These are phyloP conservation scores for Ceuthmochares aereus DNA, from an alignment of 2,113 vertebrate genomes.

Conservation along the genomic window DNA sequence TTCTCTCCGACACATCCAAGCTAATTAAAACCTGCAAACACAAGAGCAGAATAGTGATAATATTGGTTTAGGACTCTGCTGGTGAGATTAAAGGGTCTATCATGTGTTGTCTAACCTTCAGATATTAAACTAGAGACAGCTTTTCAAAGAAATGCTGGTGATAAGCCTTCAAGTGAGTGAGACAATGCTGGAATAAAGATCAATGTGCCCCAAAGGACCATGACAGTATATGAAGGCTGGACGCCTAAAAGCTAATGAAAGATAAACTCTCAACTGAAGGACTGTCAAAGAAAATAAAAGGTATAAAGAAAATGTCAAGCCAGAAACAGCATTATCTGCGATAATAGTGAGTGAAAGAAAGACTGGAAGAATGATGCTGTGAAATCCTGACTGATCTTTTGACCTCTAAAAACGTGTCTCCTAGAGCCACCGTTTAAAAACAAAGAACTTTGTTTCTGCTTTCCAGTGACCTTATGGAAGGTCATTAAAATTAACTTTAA, in stretches of 20 bases:
- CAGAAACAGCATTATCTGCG: neutral
- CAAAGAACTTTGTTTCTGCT: neutral
- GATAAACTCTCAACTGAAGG: slow-evolving; percentile 52
- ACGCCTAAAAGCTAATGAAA: slow-evolving; percentile 63
- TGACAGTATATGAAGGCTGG: neutral
- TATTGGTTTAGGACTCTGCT: neutral
- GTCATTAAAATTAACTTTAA: neutral
- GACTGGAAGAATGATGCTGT: slow-evolving; percentile 4
- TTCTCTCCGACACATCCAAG: neutral
- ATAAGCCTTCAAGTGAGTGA: slow-evolving; percentile 2
- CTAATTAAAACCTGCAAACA: slow-evolving; percentile 53
- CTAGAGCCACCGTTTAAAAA: slow-evolving; percentile 40
- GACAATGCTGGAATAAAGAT: slow-evolving; percentile 50
- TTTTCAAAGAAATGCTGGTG: slow-evolving; percentile 52
- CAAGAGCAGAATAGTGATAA: neutral
- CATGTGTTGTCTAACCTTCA: slow-evolving; percentile 35
- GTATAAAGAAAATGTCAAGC: neutral
- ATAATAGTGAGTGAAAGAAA: neutral
- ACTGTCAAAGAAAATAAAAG: neutral
- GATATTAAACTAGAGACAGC: slow-evolving; percentile 43
- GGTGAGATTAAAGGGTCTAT: neutral
- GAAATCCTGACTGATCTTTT: neutral
- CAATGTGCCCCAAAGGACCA: slow-evolving; percentile 21
- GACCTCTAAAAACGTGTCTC: neutral
- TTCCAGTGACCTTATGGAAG: neutral